These are phyloP conservation scores for Pinctada fucata DNA, from an alignment of 2,888 invertebrate genomes.

Conservation along the genomic window DNA sequence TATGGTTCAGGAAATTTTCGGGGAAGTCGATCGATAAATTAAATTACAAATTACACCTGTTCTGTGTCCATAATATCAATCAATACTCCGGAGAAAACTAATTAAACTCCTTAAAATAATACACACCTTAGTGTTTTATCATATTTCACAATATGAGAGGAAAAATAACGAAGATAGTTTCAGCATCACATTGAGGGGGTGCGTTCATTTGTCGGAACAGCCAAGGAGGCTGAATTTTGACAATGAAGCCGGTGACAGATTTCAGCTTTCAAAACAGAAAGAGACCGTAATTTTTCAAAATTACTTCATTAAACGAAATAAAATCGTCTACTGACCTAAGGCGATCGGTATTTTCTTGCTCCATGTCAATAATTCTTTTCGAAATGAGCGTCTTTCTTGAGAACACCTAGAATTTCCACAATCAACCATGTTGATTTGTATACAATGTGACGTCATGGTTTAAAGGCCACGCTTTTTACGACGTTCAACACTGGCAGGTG, in stretches of 20 bases:
- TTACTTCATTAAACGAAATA: constrained; percentile 7
- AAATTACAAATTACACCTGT: constrained; percentile 4
- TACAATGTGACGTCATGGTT: constrained; percentile 61
- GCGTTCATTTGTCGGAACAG: constrained; percentile 46
- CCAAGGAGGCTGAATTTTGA: constrained; percentile 65
- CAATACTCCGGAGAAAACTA: no score
- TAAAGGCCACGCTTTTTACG: constrained; percentile 57
- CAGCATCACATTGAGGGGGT: constrained; percentile 12
- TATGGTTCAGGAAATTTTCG: constrained; percentile 32
- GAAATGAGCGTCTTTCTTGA: constrained; percentile 74
- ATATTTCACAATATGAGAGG: neutral
- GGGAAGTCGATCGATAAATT: constrained; percentile 16
- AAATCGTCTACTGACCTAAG: constrained; percentile 67
- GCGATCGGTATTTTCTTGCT: constrained; percentile 75
- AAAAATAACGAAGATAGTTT: neutral
- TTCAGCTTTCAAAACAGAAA: constrained; percentile 15
- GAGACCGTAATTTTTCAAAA: constrained; percentile 6
- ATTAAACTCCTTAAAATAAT: no score
- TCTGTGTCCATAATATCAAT: neutral
- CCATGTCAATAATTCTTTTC: constrained; percentile 76
- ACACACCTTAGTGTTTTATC: neutral
- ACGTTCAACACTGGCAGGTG: constrained; percentile 68
- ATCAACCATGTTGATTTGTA: constrained; percentile 73
- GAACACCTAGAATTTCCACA: constrained; percentile 74
- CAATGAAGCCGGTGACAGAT: constrained; percentile 57